A percentile compares a stretch with the other conserved stretches of the same genome.
These are phyloP conservation scores for Ceratitis capitata DNA, from an alignment of 1,140 invertebrate species.

Conservation along the genomic window DNA sequence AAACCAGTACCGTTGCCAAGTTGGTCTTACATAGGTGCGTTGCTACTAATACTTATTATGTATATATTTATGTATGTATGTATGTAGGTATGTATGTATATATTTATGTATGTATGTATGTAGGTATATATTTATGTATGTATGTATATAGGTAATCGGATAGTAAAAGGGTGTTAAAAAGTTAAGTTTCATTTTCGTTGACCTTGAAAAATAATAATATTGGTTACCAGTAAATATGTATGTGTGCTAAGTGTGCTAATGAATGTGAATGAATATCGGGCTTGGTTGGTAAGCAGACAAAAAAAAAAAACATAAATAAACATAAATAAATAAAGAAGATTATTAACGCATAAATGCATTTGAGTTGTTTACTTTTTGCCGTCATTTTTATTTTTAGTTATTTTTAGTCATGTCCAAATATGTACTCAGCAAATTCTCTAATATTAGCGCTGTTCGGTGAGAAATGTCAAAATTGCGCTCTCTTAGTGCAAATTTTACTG, in stretches of 20 bases:
- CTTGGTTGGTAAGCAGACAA: not conserved
- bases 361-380: not conserved
- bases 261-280: not conserved
- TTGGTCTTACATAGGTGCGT: not conserved
- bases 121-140: too few relatives aligned
- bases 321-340: too few relatives aligned
- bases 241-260: slow-evolving; percentile 3
- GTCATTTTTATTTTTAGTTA: not conserved
- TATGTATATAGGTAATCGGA: too few relatives aligned
- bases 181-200: not conserved
- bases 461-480: too few relatives aligned
- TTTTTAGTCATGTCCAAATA: not conserved
- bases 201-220: slow-evolving; percentile 15
- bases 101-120: too few relatives aligned
- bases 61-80: too few relatives aligned
- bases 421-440: too few relatives aligned
- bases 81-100: too few relatives aligned
- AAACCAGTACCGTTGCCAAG: not conserved
- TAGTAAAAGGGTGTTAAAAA: slow-evolving; percentile 23
- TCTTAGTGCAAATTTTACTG: too few relatives aligned
- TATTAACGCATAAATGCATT: not conserved
- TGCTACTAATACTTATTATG: too few relatives aligned
- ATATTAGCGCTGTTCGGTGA: too few relatives aligned
- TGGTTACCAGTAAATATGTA: not conserved
- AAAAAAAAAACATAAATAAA: not conserved